Evolutionary conservation across 2,888 invertebrate species (phyloP).

Genomic region (Drosophila recens): DNA sequence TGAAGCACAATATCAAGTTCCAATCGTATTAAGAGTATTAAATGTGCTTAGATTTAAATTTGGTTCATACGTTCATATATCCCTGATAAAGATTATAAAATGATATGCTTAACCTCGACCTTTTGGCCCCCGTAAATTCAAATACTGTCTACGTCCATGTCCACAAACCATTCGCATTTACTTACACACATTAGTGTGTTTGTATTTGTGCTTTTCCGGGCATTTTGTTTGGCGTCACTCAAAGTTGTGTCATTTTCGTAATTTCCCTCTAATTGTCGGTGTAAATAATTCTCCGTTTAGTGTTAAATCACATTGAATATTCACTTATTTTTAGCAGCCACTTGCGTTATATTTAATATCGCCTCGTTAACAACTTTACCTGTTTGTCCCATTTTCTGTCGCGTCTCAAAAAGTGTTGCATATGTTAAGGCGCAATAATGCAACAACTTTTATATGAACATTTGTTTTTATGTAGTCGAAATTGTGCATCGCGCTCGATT

Average conservation of each 20-base stretch:
- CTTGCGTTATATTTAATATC: slow-evolving; percentile 2
- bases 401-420: not conserved
- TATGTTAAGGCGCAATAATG: slow-evolving; percentile 4
- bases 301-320: slow-evolving; percentile 7
- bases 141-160: not conserved
- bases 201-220: not conserved
- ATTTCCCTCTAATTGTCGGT: slow-evolving; percentile 26
- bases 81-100: too few relatives aligned
- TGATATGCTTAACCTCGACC: not conserved
- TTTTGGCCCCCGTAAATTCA: not conserved
- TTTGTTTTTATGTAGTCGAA: not conserved
- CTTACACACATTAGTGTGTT: not conserved
- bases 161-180: not conserved
- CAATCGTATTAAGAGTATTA: too few relatives aligned
- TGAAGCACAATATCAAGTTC: too few relatives aligned
- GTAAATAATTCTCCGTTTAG: slow-evolving; percentile 18
- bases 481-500: slow-evolving; percentile 11
- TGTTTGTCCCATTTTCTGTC: not conserved
- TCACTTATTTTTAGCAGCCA: slow-evolving; percentile 14
- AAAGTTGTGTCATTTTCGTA: slow-evolving; percentile 21
- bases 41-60: too few relatives aligned
- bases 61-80: too few relatives aligned
- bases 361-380: not conserved
- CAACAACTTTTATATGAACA: not conserved
- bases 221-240: slow-evolving; percentile 15